Base-by-base conservation (phyloP, 2,797 vertebrate species). In the Mastacembelus armatus region DNA sequence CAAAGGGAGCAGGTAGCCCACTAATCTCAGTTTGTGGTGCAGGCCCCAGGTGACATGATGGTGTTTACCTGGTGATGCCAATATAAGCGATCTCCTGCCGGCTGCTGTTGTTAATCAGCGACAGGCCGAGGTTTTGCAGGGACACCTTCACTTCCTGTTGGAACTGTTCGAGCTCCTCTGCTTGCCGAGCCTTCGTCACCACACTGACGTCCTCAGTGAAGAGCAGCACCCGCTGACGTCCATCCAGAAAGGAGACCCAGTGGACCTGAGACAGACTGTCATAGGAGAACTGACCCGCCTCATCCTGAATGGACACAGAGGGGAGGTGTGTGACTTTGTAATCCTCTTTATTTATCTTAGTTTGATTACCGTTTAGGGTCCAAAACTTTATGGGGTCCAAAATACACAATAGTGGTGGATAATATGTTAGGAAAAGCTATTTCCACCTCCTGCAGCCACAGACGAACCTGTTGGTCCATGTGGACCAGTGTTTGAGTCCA, bases 201-300 rank as follows among this genome's bases (percentile, higher is more conserved):
- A 98, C 89, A 0, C 93, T 96, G 0, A 98, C 94, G 3, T 99
- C 98, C 57, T 98, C 96, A 0, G 97, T 98, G 80, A 99, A 99
- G 36, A 99, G 93, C 35, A 99, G 83, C 44, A 99, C 94, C 3
- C 98, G 94, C 71, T 99, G 98, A 0, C 96, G 95, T 0, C 98
- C 98, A 0, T 99, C 96, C 52, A 99, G 89, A 85, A 99, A 99
- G 5, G 96, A 97, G 1, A 98, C 96, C 97, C 98, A 99, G 74
- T 98, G 96, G 7, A 98, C 91, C 21, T 97, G 95, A 50, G 88
- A 94, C 35, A 95, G 89, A 48, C 87, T 85, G 50, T 96, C 94
- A 6, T 92, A 95, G 4, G 94, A 70, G 77, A 99, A 98, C 78
- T 98, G 96, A 0, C 96, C 96, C 80, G 94, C 92, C 18, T 94